Evolutionary conservation across 2,888 invertebrate genomes (phyloP), one percentile per base, ranked within the genome.

Genomic region (Pristionchus maxplancki): DNA sequence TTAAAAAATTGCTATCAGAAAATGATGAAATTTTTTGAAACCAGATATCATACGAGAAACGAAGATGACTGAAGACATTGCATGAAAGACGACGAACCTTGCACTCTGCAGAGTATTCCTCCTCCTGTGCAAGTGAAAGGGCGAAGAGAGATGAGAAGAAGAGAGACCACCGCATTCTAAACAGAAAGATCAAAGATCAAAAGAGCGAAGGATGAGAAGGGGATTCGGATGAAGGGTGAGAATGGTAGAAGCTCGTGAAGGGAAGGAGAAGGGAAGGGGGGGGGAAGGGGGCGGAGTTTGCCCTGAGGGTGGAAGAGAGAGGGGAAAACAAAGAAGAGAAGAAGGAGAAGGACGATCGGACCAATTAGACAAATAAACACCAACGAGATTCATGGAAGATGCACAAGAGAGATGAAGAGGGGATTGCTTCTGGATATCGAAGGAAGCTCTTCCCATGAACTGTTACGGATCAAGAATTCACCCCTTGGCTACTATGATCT

Each of bases 301-400:
- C 40, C 74, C 74, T 40, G 81, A 81, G 81, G 50, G 81, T 48
- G 28, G 50, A 50, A 81, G 37, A 40, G 48, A 50, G 44, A 48
- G 81, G 48, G 37, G 24, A 13, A n/a, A 11, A 20, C 50, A 81
- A 50, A 81, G 31, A 81, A 50, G 50, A 50, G 31, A 50, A 81
- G 81, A 31, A 81, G 48, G 20, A 81, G 81, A 44, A 78, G 78
- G 78, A 78, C 34, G 50, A 48, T 50, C 34, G 13, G 37, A 50
- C n/a, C 84, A 84, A 84, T 84, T 84, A 84, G 62, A 62, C 84
- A 84, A 84, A 84, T 84, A 84, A 84, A 84, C 37, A 84, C 24
- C 24, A 40, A 13, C 34, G 84, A 62, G 81, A 50, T 50, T 44
- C 81, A 48, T 50, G 44, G 48, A 50, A 9, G 44, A 20, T 28